These are phyloP conservation scores for Leucozona laternaria DNA, from an alignment of 2,888 invertebrate genomes.

Conservation along the genomic window DNA sequence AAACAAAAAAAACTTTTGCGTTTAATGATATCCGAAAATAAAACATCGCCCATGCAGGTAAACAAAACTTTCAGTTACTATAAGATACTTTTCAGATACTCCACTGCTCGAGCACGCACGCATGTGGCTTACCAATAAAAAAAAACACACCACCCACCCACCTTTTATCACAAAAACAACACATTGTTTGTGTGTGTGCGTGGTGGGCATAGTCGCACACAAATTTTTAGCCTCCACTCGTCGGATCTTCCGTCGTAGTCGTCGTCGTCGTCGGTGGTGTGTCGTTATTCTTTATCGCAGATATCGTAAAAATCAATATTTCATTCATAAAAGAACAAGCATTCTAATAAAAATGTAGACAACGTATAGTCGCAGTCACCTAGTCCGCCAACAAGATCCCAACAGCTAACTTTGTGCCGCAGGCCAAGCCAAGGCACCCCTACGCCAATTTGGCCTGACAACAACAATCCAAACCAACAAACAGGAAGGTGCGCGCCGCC, in stretches of 20 bases:
- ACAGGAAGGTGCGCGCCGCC: slow-evolving; percentile 47
- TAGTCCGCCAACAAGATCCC: slow-evolving; percentile 42
- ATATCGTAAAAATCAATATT: slow-evolving; percentile 69
- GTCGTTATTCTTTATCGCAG: slow-evolving; percentile 53
- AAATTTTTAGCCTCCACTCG: slow-evolving; percentile 13
- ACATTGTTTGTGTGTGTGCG: slow-evolving; percentile 20
- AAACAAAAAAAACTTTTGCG: slow-evolving; percentile 56
- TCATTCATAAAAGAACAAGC: slow-evolving; percentile 66
- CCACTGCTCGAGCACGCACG: slow-evolving; percentile 36
- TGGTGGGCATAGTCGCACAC: slow-evolving; percentile 12
- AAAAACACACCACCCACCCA: slow-evolving; percentile 54
- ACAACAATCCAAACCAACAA: slow-evolving; percentile 16
- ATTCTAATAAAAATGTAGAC: slow-evolving; percentile 33
- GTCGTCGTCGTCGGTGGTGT: neutral
- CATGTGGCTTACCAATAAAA: slow-evolving; percentile 45
- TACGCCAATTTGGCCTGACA: slow-evolving; percentile 29
- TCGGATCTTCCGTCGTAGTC: slow-evolving; percentile 9
- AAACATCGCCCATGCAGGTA: slow-evolving; percentile 62
- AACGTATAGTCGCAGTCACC: slow-evolving; percentile 32
- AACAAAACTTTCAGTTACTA: slow-evolving; percentile 30
- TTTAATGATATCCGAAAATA: slow-evolving; percentile 73
- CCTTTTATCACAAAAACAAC: slow-evolving; percentile 37
- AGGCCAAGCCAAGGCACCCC: slow-evolving; percentile 33
- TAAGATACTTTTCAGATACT: slow-evolving; percentile 22
- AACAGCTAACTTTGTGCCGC: slow-evolving; percentile 25